Base-by-base conservation (phyloP, 1,140 invertebrate species). In the Drosophila tani region DNA sequence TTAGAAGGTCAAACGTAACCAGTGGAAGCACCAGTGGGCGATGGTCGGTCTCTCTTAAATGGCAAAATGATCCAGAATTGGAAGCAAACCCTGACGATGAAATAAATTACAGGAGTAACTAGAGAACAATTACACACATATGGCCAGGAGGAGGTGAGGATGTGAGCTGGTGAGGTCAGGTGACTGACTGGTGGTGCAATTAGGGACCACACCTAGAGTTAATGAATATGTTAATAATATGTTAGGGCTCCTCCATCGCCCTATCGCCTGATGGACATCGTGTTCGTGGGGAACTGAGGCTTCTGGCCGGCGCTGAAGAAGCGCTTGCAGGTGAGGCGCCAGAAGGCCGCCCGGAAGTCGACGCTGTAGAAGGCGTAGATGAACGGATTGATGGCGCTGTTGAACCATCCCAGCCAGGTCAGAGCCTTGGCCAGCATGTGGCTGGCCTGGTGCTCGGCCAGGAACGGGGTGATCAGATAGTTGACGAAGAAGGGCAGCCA, bases 351-450 rank as follows among this genome's bases (percentile, higher is more conserved):
- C 77, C 97, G 95, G 92, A 98, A 98, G 90, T 97, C 96, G 0
- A 95, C 95, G 78, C 96, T 97, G 91, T 97, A 97, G 85, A 97
- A 97, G n/a, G 97, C 97, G 82, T 97, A 97, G 79, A 97, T 97
- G 83, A 97, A 97, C 0, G 97, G 97, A 93, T 97, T 97, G 57
- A 97, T 97, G 2, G 96, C 96, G 6, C 97, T 98, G 93, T 99
- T 99, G 67, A 98, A 96, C 96, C 98, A 98, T 1, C 96, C 98
- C 41, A 98, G 94, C 98, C 98, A 99, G 0, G 97, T 98, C 40
- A 98, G 93, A 46, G 96, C 95, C 49, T 95, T 95, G 95, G 97
- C 97, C 15, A 97, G 93, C 19, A 95, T 94, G 1, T 93, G 92
- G 73, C 94, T 95, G 3, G 94, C 94, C 57, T 94, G 94, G 46